Evolutionary conservation across 2,888 invertebrate genomes (phyloP).

Genomic region (Cepaea hortensis): DNA sequence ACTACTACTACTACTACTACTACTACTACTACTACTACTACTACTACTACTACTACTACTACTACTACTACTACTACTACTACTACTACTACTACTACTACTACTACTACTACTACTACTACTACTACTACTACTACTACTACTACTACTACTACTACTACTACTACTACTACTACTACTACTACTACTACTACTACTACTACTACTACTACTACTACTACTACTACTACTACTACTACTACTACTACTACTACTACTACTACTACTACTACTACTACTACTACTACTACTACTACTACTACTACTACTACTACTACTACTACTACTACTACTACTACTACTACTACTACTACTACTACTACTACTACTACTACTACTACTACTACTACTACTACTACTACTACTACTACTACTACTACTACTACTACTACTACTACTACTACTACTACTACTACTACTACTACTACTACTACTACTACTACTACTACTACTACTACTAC

Average conservation of each 20-base stretch:
- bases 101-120: neutral
- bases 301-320: constrained; percentile 5
- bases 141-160: neutral
- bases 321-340: neutral
- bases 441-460: neutral
- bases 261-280: neutral
- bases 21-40: neutral
- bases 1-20: neutral
- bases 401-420: neutral
- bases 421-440: neutral
- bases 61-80: neutral
- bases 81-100: neutral
- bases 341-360: neutral
- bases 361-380: neutral
- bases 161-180: neutral
- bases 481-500: neutral
- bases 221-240: neutral
- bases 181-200: neutral
- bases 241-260: neutral
- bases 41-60: neutral
- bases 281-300: neutral
- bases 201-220: neutral
- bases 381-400: neutral
- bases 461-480: neutral
- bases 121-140: neutral